Base-by-base conservation (phyloP, 2,113 vertebrate species). In the Rana temporaria region DNA sequence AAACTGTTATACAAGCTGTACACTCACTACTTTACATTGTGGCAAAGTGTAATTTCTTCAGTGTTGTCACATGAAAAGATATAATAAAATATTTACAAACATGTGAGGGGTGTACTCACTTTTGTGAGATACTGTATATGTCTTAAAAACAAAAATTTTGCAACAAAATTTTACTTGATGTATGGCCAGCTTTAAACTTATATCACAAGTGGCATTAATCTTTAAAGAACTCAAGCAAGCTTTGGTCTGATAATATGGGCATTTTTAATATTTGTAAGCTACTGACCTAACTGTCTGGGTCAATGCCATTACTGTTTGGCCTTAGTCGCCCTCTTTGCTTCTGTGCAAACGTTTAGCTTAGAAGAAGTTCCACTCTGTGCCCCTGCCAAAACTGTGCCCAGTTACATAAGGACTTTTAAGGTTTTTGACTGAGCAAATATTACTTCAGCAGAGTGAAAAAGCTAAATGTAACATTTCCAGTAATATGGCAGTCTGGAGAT, bases 391-490 rank as follows among this genome's bases (percentile, higher is more conserved):
- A 16, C 68, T 82, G 32, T 75, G 80, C 80, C 80, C 59, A 14
- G 80, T 82, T 75, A 82, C 80, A 82, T 82, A 82, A 82, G 70
- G 62, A 42, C n/a, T 69, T 16, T n/a, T n/a, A n/a, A 24, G 32
- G 65, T 59, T 52, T 65, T 7, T 12, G 34, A 12, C 69, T 82
- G 57, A 56, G 4, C 70, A 75, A 82, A 74, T 59, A 56, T 66
- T 67, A 59, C 67, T 67, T 32, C 53, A 48, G 30, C 52, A 67
- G 20, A 56, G 59, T 24, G 69, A 82, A 75, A 82, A 82, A 55
- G 60, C 16, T 34, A 67, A 48, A 52, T 82, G 80, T 82, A 22
- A 67, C 73, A 70, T 74, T 59, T 82, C 80, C 80, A 82, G 26
- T 65, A 67, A 66, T 55, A 6, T 30, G 34, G 70, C 42, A 24